Evolutionary conservation across 2,888 invertebrate genomes (phyloP).

Genomic region (Unio pictorum): DNA sequence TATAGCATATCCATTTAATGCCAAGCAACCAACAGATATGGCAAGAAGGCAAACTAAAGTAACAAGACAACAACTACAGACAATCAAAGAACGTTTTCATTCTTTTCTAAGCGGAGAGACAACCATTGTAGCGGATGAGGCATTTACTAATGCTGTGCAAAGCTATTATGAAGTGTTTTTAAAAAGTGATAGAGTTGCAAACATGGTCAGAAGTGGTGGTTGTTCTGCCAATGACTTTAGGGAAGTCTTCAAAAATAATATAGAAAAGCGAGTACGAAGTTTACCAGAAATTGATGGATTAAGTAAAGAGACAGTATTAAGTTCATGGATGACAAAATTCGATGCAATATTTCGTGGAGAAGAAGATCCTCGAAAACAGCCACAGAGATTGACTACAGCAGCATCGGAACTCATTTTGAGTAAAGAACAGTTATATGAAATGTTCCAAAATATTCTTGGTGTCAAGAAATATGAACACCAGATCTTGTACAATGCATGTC

Average conservation of each 20-base stretch:
- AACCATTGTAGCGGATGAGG: constrained; percentile 74
- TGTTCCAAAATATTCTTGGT: constrained; percentile 99
- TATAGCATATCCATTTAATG: constrained; percentile 99
- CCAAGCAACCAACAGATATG: constrained; percentile 99
- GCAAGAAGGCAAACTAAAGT: constrained; percentile 95
- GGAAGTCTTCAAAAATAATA: constrained; percentile 97
- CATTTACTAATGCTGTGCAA: constrained; percentile 98
- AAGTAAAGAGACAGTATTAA: constrained; percentile 98
- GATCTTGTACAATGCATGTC: constrained; percentile 96
- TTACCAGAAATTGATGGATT: constrained; percentile 99
- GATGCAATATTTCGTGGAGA: constrained; percentile 90
- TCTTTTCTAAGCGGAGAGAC: constrained; percentile 97
- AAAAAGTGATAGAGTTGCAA: constrained; percentile 94
- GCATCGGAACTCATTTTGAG: constrained; percentile 89
- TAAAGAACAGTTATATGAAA: constrained; percentile 99
- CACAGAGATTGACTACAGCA: constrained; percentile 77
- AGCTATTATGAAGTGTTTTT: constrained; percentile 88
- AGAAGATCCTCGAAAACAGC: constrained; percentile 73
- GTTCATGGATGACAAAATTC: constrained; percentile 98
- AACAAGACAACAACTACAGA: constrained; percentile 94
- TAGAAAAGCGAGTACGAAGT: constrained; percentile 96
- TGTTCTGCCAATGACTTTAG: constrained; percentile 99
- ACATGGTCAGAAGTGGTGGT: constrained; percentile 98
- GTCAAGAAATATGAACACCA: constrained; percentile 99
- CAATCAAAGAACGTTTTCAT: constrained; percentile 94